Conservation (phyloP, 2,888 invertebrate species). For the Sepiola atlantica region DNA sequence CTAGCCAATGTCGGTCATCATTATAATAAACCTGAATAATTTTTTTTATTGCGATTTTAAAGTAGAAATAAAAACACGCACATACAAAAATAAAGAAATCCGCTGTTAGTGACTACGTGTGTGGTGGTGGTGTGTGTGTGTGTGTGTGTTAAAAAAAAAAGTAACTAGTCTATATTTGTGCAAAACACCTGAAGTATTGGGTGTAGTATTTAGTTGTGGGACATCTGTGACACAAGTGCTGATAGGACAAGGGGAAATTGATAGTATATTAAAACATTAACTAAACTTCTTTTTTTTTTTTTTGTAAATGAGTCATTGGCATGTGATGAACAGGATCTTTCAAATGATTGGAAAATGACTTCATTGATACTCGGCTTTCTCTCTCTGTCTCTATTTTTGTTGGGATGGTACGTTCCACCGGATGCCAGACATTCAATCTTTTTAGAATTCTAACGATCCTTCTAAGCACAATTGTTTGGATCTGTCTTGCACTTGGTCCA, state of each 20-base stretch:
- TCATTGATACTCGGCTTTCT: not conserved
- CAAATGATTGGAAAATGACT: not conserved
- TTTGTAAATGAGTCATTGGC: not conserved
- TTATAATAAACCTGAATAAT: no score
- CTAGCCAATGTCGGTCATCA: not conserved
- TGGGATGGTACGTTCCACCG: no score
- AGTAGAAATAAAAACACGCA: no score
- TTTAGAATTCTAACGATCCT: no score
- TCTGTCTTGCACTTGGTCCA: no score
- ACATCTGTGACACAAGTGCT: not conserved
- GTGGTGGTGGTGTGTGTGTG: no score
- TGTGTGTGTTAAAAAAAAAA: no score
- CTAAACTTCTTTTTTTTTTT: not conserved
- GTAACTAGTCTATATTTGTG: not conserved
- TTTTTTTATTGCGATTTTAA: not conserved
- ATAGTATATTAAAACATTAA: not conserved
- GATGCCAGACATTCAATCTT: no score
- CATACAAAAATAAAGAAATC: no score
- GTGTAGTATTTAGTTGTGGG: not conserved
- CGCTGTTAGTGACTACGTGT: no score
- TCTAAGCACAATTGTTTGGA: no score
- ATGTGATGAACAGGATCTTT: not conserved
- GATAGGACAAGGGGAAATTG: not conserved
- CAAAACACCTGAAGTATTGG: not conserved
- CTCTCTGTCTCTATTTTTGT: no score